Base-by-base conservation (phyloP, 2,888 invertebrate genomes). In the Sinohyriopsis cumingii region DNA sequence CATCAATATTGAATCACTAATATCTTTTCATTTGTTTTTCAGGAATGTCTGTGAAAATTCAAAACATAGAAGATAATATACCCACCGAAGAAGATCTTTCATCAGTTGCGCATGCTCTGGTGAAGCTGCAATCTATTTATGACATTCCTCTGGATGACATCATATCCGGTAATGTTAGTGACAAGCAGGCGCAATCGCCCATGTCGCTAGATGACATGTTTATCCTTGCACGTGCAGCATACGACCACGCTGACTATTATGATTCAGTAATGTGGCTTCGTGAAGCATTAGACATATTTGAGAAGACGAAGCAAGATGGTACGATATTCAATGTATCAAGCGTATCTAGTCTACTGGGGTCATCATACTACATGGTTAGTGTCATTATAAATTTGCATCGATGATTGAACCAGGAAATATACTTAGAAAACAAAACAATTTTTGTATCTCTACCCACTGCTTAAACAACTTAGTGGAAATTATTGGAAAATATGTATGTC, bases 1-100 rank as follows among this genome's bases (percentile, higher is more conserved):
- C 45, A 45, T 15, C 12, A 45, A 5, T 45, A 45, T 45, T 15
- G 4, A 12, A 45, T 2, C 45, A 24, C 19, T 24, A 7, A 15
- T 24, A 24, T 28, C 12, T 5, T 9, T 15, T 24, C 15, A 53
- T 22, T 12, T n/a, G 1, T 65, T 4, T 64, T 66, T 65, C 71
- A 73, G 73, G 59, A 59, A 59, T 79, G 65, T 22, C 63, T 33
- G 55, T 59, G 5, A 79, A 81, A 65, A 66, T 83, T 5, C 63
- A 77, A 57, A 82, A 83, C 55, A 80, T 83, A 1, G 76, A 71
- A 4, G 78, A 81, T 54, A 82, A 81, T 53, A 65, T 83, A 5
- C 83, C 83, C 45, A 63, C 67, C 6, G 72, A 74, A 5, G 59
- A 68, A 12, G 63, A 76, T 22, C 60, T 82, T 4, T 60, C 66